These are phyloP conservation scores for Propithecus perrieri DNA, from an alignment of 2,797 vertebrate genomes.

Conservation along the genomic window DNA sequence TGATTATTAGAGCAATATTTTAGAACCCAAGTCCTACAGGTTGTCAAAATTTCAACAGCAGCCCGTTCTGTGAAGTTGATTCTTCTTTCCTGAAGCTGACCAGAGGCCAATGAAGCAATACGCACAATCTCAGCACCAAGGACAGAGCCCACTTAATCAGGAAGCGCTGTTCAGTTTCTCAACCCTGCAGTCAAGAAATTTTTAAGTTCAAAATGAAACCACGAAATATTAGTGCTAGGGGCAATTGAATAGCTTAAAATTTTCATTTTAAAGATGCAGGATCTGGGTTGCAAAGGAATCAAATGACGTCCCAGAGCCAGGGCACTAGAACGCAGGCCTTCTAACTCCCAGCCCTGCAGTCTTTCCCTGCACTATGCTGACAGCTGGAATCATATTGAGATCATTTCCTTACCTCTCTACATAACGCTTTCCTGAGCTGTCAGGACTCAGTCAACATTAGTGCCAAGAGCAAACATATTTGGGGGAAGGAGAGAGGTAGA, in stretches of 20 bases:
- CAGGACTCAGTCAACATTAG: neutral
- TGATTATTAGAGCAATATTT: neutral
- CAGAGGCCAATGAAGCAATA: neutral
- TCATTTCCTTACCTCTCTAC: neutral
- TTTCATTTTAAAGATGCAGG: conserved; percentile 23
- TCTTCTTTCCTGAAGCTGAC: neutral
- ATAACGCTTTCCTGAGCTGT: neutral
- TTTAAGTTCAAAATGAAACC: conserved; percentile 49
- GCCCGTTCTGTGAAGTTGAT: neutral
- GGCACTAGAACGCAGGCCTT: neutral
- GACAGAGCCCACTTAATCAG: conserved; percentile 38
- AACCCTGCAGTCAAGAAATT: neutral
- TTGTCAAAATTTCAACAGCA: neutral
- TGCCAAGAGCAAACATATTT: neutral
- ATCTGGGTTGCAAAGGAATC: neutral
- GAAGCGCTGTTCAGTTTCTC: neutral
- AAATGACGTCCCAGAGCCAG: neutral
- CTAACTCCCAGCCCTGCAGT: neutral
- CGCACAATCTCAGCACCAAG: conserved; percentile 67
- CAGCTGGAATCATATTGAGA: neutral
- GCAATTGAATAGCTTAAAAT: neutral
- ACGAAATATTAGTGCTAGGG: neutral
- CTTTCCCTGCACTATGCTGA: neutral
- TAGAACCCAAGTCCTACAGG: neutral
- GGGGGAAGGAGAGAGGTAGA: neutral